These are phyloP conservation scores for Lepus europaeus DNA, from an alignment of 2,113 vertebrate species.

Conservation along the genomic window DNA sequence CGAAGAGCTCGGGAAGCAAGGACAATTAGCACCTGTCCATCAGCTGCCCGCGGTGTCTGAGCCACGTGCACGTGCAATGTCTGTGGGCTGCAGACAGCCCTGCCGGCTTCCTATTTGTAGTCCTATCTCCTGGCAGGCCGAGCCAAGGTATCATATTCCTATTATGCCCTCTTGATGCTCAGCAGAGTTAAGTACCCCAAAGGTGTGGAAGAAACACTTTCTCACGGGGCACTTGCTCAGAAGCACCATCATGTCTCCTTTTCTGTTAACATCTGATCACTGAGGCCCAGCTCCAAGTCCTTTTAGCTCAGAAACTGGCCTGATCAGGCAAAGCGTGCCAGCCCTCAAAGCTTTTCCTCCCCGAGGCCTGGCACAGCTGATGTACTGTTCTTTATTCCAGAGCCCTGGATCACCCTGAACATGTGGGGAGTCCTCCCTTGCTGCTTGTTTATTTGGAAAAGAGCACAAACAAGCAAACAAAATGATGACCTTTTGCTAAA, in stretches of 20 bases:
- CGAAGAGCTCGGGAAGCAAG: neutral
- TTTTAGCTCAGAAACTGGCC: constrained; percentile 38
- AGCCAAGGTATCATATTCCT: neutral
- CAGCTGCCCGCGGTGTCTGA: neutral
- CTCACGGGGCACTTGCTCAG: neutral
- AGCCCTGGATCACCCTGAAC: neutral
- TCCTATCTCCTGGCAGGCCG: neutral
- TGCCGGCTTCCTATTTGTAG: neutral
- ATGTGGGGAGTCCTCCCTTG: neutral
- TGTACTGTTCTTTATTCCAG: neutral
- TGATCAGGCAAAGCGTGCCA: neutral
- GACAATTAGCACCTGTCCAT: neutral
- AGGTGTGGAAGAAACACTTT: constrained; percentile 8
- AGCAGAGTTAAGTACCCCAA: constrained; percentile 23
- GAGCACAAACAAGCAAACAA: constrained; percentile 72
- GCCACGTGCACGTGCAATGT: neutral
- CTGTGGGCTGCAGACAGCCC: neutral
- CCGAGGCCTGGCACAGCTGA: neutral
- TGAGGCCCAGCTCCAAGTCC: constrained; percentile 16
- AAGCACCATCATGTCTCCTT: neutral
- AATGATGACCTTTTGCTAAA: constrained; percentile 75
- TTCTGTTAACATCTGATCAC: neutral
- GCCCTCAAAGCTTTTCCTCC: neutral
- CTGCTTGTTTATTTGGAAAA: constrained; percentile 75
- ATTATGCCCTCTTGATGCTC: neutral